A percentile compares a stretch with the other conserved stretches of the same genome.
Evolutionary conservation across 2,888 invertebrate species (phyloP).

Genomic region (Orchestes rusci): DNA sequence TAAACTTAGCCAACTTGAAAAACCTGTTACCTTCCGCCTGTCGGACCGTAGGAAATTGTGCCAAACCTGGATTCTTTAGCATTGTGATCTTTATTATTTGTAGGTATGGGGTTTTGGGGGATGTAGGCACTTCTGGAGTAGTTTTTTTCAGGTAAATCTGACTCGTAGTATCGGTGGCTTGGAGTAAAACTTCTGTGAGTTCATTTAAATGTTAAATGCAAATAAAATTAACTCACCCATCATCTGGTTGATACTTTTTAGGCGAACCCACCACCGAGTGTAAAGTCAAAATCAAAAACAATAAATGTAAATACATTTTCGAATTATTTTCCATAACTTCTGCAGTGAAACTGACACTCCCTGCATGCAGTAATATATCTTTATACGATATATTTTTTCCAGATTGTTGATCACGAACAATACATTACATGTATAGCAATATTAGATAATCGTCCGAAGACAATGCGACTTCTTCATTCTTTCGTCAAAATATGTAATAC

Average conservation of each 20-base stretch:
- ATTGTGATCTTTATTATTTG: conserved; percentile 12
- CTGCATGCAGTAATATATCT: conserved; percentile 3
- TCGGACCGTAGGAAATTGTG: conserved; percentile 16
- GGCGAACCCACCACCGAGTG: conserved; percentile 28
- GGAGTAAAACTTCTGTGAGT: conserved; percentile 43
- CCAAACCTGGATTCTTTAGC: conserved; percentile 23
- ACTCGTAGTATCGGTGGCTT: conserved; percentile 42
- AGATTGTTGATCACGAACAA: conserved; percentile 11
- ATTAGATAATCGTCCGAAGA: conserved; percentile 16
- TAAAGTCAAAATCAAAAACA: conserved; percentile 5
- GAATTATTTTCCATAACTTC: no score
- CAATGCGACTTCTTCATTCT: conserved; percentile 10
- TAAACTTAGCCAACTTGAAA: not conserved
- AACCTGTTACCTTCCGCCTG: conserved; percentile 15
- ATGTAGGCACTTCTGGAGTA: conserved; percentile 40
- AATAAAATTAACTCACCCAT: conserved; percentile 31
- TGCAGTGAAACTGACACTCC: no score
- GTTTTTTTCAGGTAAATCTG: conserved; percentile 29
- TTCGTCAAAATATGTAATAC: conserved; percentile 10
- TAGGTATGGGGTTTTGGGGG: conserved; percentile 18
- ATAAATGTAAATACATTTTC: no score
- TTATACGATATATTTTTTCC: conserved; percentile 14
- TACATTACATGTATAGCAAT: conserved; percentile 7
- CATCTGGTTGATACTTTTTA: conserved; percentile 37
- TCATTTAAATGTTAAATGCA: not conserved